phyloP scores from a whole-genome alignment of 2,797 vertebrate species.

The Miichthys miiuy region DNA sequence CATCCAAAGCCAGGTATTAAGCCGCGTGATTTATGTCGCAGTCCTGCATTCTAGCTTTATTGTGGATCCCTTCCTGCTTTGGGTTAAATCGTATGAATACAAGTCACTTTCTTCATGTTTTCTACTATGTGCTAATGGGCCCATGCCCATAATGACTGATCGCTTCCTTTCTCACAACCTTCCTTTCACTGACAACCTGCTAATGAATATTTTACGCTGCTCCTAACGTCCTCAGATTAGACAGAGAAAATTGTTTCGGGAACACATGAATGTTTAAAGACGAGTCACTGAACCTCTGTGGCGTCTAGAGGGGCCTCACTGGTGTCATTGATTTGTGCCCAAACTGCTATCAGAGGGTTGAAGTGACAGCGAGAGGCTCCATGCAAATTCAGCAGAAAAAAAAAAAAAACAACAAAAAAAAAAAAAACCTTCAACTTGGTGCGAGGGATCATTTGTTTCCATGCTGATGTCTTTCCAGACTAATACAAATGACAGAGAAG shows the following conservation, averaged over 20 bases:
- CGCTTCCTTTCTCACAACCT: conserved; percentile 66
- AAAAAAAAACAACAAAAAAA: not conserved
- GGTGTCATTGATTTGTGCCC: conserved; percentile 78
- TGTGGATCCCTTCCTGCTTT: conserved; percentile 7
- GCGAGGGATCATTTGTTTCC: conserved; percentile 58
- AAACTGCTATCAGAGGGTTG: conserved; percentile 65
- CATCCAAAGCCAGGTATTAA: not conserved
- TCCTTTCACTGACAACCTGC: conserved; percentile 70
- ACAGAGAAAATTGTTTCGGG: conserved; percentile 84
- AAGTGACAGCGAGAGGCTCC: conserved; percentile 41
- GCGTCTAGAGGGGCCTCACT: conserved; percentile 62
- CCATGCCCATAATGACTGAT: conserved; percentile 66
- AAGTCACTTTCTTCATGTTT: conserved; percentile 52
- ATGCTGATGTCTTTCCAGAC: conserved; percentile 43
- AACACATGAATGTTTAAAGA: conserved; percentile 87
- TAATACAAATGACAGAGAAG: conserved; percentile 60
- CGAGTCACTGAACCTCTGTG: conserved; percentile 78
- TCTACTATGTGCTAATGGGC: conserved; percentile 50
- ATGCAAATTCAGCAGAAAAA: conserved; percentile 63
- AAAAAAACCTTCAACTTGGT: conserved; percentile 42
- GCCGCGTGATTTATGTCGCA: not conserved
- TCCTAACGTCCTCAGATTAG: conserved; percentile 84
- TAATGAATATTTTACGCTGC: conserved; percentile 83
- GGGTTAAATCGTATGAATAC: not conserved
- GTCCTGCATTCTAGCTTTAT: conserved; percentile 3